Evolutionary conservation across 2,888 invertebrate species (phyloP), one percentile per base, ranked within the genome.

Genomic region (Agelastica alni): DNA sequence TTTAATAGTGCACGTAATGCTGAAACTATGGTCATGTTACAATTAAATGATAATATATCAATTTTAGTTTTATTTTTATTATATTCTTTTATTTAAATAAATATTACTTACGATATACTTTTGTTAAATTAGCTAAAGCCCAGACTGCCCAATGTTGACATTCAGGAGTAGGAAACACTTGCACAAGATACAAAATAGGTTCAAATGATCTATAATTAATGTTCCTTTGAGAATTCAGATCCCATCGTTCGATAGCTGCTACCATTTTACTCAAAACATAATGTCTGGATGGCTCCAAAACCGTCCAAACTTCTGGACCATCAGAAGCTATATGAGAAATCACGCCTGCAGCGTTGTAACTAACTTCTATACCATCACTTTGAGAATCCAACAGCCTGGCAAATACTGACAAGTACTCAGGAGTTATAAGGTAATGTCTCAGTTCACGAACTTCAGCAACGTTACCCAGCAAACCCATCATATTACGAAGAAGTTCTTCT

Each of bases 71-170:
- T n/a, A n/a, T n/a, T n/a, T n/a, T n/a, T n/a, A n/a, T n/a, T n/a
- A n/a, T n/a, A n/a, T n/a, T n/a, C n/a, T n/a, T n/a, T n/a, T n/a
- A n/a, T 18, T 16, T 16, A 13, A 13, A 32, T 30, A 3, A n/a
- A 20, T 20, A 43, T 22, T 39, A 88, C 91, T 87, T 77, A 91
- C 93, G 91, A 75, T 94, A 93, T 18, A 95, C 92, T 55, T 85
- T 88, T 41, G 97, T 98, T 57, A 98, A 84, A 79, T 98, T 98
- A 42, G 96, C 96, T 55, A 98, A 81, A 0, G 97, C 97, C 97
- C 97, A 98, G 4, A 91, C 89, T 2, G 96, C 96, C 97, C 97
- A 97, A 74, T 93, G 89, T 75, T 95, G 95, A 75, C 94, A 95
- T 74, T 92, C 88, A 1, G 93, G 91, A 1, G 95, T 94, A 72